Conservation (phyloP, 2,888 invertebrate genomes). For the Acholoe squamosa region DNA sequence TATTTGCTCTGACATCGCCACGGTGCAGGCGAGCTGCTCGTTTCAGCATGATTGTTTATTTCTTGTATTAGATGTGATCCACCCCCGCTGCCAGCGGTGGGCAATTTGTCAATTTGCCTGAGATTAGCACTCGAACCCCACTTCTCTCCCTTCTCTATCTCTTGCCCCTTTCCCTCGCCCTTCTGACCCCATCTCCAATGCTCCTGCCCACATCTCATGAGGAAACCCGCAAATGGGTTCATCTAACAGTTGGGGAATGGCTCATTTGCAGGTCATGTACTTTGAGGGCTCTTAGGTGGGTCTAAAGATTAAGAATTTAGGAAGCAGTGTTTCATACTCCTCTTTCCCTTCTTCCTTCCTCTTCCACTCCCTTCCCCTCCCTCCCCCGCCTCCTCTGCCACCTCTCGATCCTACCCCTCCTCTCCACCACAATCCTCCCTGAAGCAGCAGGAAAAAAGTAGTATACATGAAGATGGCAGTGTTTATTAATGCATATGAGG, state of each 20-base stretch:
- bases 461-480: neutral
- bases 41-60: slow-evolving; percentile 63
- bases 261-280: too few relatives aligned
- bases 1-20: slow-evolving; percentile 55
- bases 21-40: slow-evolving; percentile 57
- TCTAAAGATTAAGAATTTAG: too few relatives aligned
- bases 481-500: neutral
- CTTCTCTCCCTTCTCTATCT: slow-evolving; percentile 3
- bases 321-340: too few relatives aligned
- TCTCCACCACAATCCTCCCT: too few relatives aligned
- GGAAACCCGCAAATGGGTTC: too few relatives aligned
- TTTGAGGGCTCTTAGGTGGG: too few relatives aligned
- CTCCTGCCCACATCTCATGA: neutral
- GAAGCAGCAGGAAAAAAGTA: too few relatives aligned
- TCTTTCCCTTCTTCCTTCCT: too few relatives aligned
- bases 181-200: neutral
- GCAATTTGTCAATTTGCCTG: slow-evolving; percentile 58
- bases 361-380: too few relatives aligned
- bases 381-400: too few relatives aligned
- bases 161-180: neutral
- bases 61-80: slow-evolving; percentile 61
- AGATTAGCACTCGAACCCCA: slow-evolving; percentile 48
- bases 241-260: too few relatives aligned
- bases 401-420: too few relatives aligned
- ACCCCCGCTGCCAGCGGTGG: slow-evolving; percentile 36